A percentile compares a stretch with the other conserved stretches of the same genome.
These are phyloP conservation scores for Ochropleura leucogaster DNA, from an alignment of 2,888 invertebrate genomes.

Conservation along the genomic window DNA sequence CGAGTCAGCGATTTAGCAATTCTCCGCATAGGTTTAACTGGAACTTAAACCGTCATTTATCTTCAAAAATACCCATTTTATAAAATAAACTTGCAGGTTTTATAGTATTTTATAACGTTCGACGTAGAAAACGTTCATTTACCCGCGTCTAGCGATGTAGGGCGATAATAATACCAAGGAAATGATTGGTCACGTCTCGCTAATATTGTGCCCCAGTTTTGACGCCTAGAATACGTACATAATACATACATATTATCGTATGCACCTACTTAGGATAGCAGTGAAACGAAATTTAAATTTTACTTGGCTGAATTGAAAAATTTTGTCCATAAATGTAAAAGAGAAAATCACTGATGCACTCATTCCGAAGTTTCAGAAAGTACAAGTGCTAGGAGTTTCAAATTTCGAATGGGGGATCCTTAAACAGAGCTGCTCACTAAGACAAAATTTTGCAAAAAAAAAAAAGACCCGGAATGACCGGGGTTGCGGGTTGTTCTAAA, in stretches of 20 bases:
- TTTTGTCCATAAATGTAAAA: no score
- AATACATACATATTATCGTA: neutral
- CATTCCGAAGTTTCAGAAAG: no score
- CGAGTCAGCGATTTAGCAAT: neutral
- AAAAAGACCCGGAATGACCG: no score
- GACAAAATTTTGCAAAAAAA: no score
- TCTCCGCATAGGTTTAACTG: neutral
- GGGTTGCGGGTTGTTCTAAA: no score
- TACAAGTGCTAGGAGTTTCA: no score
- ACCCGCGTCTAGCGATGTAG: conserved; percentile 11
- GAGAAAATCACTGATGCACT: no score
- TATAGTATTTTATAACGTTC: neutral
- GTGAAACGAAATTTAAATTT: neutral
- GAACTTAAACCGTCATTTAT: neutral
- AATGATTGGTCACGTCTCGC: conserved; percentile 55
- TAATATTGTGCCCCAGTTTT: conserved; percentile 35
- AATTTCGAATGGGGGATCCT: no score
- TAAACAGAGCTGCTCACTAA: no score
- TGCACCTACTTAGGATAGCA: neutral
- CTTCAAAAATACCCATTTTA: neutral
- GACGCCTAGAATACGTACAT: neutral
- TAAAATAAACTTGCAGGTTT: neutral
- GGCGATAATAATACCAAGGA: conserved; percentile 47
- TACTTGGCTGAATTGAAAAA: no score
- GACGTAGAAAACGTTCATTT: neutral